A percentile compares a stretch with the other conserved stretches of the same genome.
phyloP scores from a whole-genome alignment of 2,888 invertebrate species.

The Cremastobaeus sp. region DNA sequence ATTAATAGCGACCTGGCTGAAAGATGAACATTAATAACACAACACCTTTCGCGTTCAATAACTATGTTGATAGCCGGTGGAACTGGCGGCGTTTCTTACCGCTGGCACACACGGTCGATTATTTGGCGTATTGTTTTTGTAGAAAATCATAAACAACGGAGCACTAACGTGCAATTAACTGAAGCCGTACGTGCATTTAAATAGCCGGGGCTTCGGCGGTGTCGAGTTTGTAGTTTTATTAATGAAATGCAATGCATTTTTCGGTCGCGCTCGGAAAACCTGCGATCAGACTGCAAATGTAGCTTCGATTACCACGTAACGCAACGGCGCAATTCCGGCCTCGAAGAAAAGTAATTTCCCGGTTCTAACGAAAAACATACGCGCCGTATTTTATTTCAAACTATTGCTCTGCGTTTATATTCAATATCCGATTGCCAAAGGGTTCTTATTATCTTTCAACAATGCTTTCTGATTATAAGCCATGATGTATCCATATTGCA shows the following conservation, averaged over 20 bases:
- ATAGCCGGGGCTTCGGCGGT: conserved; percentile 34
- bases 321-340: not conserved
- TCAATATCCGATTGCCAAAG: conserved; percentile 50
- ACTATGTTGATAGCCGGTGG: conserved; percentile 17
- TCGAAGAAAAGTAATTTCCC: conserved; percentile 28
- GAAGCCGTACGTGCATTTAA: conserved; percentile 38
- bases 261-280: not conserved
- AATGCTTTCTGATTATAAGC: conserved; percentile 45
- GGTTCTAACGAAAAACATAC: conserved; percentile 19
- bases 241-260: conserved; percentile 33
- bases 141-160: conserved; percentile 33
- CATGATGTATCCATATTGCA: conserved; percentile 39
- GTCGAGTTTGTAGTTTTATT: conserved; percentile 39
- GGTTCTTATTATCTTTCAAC: conserved; percentile 41
- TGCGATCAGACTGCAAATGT: not conserved
- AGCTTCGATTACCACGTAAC: too few species aligned
- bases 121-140: conserved; percentile 35
- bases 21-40: conserved; percentile 28
- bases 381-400: conserved; percentile 22
- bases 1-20: too few species aligned
- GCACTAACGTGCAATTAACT: conserved; percentile 39
- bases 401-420: conserved; percentile 41
- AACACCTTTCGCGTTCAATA: conserved; percentile 34
- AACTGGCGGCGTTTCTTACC: conserved; percentile 18
- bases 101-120: conserved; percentile 15